Base-by-base conservation (phyloP, 2,888 invertebrate species). In the Patella caerulea region DNA sequence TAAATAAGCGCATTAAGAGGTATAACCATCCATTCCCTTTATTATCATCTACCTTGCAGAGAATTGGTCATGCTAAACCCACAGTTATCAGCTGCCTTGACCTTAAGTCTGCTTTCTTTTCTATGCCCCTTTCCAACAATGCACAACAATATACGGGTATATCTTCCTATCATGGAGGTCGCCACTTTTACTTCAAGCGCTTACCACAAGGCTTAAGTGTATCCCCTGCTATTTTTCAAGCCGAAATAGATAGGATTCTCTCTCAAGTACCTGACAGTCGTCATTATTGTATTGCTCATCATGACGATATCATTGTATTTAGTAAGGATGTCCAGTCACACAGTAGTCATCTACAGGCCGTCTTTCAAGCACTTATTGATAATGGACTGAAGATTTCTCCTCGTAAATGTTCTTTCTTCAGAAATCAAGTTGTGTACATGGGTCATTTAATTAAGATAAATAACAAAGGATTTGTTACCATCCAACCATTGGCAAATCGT, bases 371-470 rank as follows among this genome's bases (percentile, higher is more conserved):
- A 19, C 65, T 65, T 65, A 65, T 65, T 65, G 2, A 17, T 11
- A 65, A 65, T 17, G 65, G 65, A 24, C 12, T 65, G 65, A 65
- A 65, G 24, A 65, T 65, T 65, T 65, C 65, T 19, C 65, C 65
- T 11, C n/a, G 24, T n/a, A 65, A 65, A 65, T 65, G 65, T 65
- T 65, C 65, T 7, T 17, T 65, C 19, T 15, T 65, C 65, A 65
- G 65, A 24, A 65, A 65, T 17, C 24, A n/a, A 19, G 65, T 65
- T 65, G 65, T 65, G 11, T 65, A 19, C 24, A 65, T 65, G 65
- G 65, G 19, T 65, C 65, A 65, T 17, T 19, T 19, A 65, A 11
- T 65, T n/a, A 24, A 19, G n/a, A 65, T 65, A 19, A 12, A 65
- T 19, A 24, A 65, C 65, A 7, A 65, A 19, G 65, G 65, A 11